Evolutionary conservation across 1,140 invertebrate genomes (phyloP).

Genomic region (Drosophila virilis): DNA sequence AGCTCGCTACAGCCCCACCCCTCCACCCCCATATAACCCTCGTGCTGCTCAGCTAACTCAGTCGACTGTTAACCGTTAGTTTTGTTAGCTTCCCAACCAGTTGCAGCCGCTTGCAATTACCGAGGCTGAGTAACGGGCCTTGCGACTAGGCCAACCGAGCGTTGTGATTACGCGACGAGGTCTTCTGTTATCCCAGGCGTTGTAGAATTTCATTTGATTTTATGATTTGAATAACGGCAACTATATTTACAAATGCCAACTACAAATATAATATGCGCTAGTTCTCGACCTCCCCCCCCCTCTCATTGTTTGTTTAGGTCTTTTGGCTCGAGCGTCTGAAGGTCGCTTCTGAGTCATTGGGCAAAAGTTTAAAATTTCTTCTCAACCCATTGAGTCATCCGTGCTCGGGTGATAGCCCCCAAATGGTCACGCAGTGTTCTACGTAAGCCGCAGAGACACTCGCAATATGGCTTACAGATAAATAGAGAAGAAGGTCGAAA

Average conservation of each 20-base stretch:
- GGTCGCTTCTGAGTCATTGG: slow-evolving; percentile 37
- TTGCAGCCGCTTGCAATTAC: slow-evolving; percentile 39
- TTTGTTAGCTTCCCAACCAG: slow-evolving; percentile 1
- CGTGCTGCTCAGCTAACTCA: not conserved
- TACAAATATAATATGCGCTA: not conserved
- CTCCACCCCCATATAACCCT: not conserved
- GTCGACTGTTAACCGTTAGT: slow-evolving; percentile 40
- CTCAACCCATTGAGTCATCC: slow-evolving; percentile 24
- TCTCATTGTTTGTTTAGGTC: not conserved
- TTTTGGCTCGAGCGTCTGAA: slow-evolving; percentile 18
- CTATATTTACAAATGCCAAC: not conserved
- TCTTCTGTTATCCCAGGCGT: slow-evolving; percentile 47
- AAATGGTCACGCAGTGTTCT: slow-evolving; percentile 29
- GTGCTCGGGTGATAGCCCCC: slow-evolving; percentile 13
- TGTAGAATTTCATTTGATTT: slow-evolving; percentile 16
- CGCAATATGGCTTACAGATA: not conserved
- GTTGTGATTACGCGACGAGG: slow-evolving; percentile 47
- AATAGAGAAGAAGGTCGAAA: slow-evolving; percentile 17
- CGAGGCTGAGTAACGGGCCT: slow-evolving; percentile 67
- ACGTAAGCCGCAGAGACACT: slow-evolving; percentile 1
- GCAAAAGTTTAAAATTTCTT: slow-evolving; percentile 41
- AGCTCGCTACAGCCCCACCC: not conserved
- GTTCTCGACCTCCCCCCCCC: not conserved
- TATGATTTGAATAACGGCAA: slow-evolving; percentile 20
- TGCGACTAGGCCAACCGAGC: slow-evolving; percentile 54